Percentiles rank a stretch among this genome's conserved stretches.
Conservation (phyloP, 2,113 vertebrate species). For the Antechinus stuartii region DNA sequence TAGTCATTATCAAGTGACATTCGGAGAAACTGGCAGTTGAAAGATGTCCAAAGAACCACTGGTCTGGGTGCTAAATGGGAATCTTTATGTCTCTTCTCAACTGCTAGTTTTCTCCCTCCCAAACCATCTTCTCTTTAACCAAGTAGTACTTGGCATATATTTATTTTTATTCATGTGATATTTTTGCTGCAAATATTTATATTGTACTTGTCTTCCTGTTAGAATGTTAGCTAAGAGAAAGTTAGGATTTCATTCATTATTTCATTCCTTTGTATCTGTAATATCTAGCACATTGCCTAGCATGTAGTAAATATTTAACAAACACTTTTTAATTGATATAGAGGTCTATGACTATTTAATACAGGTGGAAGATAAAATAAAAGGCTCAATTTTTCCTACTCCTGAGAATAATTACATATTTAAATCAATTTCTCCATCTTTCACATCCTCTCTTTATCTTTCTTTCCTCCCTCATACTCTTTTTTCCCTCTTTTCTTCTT, state of each 20-base stretch:
- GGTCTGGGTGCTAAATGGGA: not conserved
- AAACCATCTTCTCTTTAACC: not conserved
- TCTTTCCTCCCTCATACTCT: not conserved
- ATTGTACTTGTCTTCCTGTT: not conserved
- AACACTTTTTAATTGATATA: not conserved
- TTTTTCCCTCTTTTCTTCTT: not conserved
- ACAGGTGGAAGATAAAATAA: not conserved
- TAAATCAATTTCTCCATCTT: not conserved
- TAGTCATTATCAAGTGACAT: not conserved
- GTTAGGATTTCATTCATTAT: not conserved
- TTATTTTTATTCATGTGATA: not conserved
- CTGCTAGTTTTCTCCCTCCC: not conserved
- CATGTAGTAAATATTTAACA: not conserved
- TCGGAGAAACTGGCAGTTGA: constrained; percentile 17
- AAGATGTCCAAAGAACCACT: not conserved
- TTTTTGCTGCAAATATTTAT: not conserved
- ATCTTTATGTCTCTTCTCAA: not conserved
- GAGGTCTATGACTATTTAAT: not conserved
- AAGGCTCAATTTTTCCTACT: not conserved
- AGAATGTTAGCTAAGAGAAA: not conserved
- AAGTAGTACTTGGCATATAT: not conserved
- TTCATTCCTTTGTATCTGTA: not conserved
- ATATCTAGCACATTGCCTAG: not conserved
- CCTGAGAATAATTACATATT: not conserved
- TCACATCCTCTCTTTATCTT: not conserved